Conservation (phyloP, 2,797 vertebrate species). For the Microcaecilia unicolor region DNA sequence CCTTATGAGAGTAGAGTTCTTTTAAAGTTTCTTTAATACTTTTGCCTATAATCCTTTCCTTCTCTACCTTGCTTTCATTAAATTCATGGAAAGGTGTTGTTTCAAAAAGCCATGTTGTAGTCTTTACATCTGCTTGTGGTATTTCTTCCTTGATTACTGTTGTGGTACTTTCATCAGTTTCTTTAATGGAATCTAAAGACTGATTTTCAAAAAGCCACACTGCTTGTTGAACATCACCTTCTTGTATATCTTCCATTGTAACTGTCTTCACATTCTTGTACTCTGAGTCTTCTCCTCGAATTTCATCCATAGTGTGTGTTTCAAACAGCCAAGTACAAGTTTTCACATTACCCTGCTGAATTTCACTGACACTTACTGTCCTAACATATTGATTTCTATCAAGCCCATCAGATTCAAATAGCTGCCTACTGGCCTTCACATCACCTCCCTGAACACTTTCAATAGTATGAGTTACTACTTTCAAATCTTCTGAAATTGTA, state of each 20-base stretch:
- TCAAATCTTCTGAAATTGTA: constrained; percentile 64
- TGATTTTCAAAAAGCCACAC: constrained; percentile 91
- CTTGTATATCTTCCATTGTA: constrained; percentile 69
- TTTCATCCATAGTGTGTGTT: constrained; percentile 75
- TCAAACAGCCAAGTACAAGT: constrained; percentile 88
- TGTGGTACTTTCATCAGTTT: constrained; percentile 47
- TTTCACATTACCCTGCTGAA: constrained; percentile 80
- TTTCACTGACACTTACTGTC: constrained; percentile 82
- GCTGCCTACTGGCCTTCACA: constrained; percentile 65
- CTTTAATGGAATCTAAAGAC: constrained; percentile 72
- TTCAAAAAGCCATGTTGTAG: constrained; percentile 87
- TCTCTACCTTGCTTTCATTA: constrained; percentile 65
- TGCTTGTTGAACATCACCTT: constrained; percentile 79
- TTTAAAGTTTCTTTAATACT: constrained; percentile 80
- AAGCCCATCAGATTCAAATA: constrained; percentile 68
- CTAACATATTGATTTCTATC: constrained; percentile 49
- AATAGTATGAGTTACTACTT: constrained; percentile 55
- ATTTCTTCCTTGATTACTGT: constrained; percentile 58
- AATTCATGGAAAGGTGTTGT: constrained; percentile 81
- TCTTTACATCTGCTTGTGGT: constrained; percentile 77
- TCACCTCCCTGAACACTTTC: constrained; percentile 73
- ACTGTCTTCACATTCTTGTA: constrained; percentile 72
- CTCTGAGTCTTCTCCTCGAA: constrained; percentile 70
- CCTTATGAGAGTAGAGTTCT: constrained; percentile 74
- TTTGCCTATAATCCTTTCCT: constrained; percentile 76